phyloP scores from a whole-genome alignment of 2,113 vertebrate species.

The Phycodurus eques region DNA sequence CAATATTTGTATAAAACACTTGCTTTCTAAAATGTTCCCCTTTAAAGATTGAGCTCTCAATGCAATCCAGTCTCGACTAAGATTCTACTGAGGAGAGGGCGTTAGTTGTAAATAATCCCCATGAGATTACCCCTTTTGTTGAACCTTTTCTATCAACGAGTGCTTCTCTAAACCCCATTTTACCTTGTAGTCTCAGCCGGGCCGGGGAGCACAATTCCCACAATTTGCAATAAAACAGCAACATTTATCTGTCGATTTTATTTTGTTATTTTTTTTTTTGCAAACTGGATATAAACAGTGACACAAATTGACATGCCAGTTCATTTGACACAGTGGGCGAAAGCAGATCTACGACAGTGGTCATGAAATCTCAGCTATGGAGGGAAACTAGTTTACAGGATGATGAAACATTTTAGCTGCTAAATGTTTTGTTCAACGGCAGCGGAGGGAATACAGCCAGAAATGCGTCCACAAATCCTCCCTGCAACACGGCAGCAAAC shows the following conservation, averaged over 20 bases:
- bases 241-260: constrained; percentile 62
- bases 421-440: constrained; percentile 28
- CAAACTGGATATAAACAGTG: constrained; percentile 74
- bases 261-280: constrained; percentile 61
- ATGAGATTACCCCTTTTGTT: background rate
- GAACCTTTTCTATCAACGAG: background rate
- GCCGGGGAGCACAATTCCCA: background rate
- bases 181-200: background rate
- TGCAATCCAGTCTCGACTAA: background rate
- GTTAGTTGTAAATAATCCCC: background rate
- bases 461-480: constrained; percentile 31
- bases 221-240: constrained; percentile 29
- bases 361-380: constrained; percentile 49
- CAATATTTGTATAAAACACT: too few species aligned
- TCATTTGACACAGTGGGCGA: constrained; percentile 45
- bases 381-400: constrained; percentile 35
- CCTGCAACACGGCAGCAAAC: constrained; percentile 20
- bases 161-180: background rate
- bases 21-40: too few species aligned
- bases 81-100: background rate
- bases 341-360: constrained; percentile 50
- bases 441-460: constrained; percentile 25
- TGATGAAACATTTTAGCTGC: constrained; percentile 15
- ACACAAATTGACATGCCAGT: constrained; percentile 63
- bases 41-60: background rate